These are phyloP conservation scores for Leptodactylus fuscus DNA, from an alignment of 2,113 vertebrate species.

Conservation along the genomic window DNA sequence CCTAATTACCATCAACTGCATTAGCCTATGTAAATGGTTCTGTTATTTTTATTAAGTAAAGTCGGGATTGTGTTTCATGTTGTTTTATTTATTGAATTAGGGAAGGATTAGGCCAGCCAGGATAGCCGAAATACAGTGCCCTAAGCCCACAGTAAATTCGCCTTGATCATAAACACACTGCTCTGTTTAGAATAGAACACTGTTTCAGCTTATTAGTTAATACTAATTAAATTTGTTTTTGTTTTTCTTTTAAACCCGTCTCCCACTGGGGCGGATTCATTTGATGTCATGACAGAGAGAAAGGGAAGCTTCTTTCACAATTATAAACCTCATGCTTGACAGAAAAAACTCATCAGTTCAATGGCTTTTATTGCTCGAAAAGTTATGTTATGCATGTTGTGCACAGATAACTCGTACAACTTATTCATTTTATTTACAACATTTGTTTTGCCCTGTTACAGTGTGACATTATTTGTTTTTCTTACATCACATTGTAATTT, in stretches of 20 bases:
- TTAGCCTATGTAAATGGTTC: constrained; percentile 56
- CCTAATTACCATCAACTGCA: constrained; percentile 63
- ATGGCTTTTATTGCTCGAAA: background rate
- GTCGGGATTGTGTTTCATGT: background rate
- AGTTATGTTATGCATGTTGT: background rate
- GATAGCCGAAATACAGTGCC: constrained; percentile 8
- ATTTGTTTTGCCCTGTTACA: background rate
- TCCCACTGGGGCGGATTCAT: constrained; percentile 19
- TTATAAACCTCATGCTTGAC: background rate
- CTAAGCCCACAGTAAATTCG: background rate
- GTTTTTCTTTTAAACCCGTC: background rate
- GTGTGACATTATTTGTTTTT: background rate
- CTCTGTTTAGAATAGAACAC: constrained; percentile 3
- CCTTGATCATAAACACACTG: constrained; percentile 19
- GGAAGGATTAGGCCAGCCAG: constrained; percentile 4
- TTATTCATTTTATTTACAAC: background rate
- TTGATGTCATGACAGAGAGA: constrained; percentile 25
- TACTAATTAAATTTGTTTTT: constrained; percentile 49
- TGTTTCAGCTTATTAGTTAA: constrained; percentile 6
- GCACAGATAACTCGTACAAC: background rate
- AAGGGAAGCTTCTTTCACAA: background rate
- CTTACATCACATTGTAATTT: background rate
- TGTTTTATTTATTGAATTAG: background rate
- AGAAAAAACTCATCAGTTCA: background rate
- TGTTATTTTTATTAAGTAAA: constrained; percentile 16